Evolutionary conservation across 2,888 invertebrate species (phyloP), one percentile per base, ranked within the genome.

Genomic region (Dryococelus australis): DNA sequence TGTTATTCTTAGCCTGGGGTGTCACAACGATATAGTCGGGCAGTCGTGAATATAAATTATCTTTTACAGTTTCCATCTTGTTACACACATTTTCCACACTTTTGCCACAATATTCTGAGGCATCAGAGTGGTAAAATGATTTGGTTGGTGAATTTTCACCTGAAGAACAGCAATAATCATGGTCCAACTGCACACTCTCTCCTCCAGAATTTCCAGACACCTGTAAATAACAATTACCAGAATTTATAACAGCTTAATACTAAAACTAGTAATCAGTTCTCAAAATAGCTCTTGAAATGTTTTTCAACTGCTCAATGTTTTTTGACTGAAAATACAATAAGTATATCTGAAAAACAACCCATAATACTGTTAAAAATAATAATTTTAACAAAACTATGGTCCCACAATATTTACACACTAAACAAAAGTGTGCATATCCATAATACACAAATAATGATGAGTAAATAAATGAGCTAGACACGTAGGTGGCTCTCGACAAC

Each of bases 111-210:
- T 89, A 89, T 24, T 89, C 89, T 53, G 88, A 87, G 27, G 89
- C 89, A 85, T 89, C 88, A 16, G 89, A 89, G 86, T 89, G 88
- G 85, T 89, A 90, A 86, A 89, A 90, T 47, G 88, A 89, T 5
- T 85, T 86, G 43, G 89, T 87, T 27, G 89, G 88, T 24, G 87
- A 87, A 43, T 87, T 86, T 24, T 88, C 87, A 20, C 35, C 78
- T 27, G 86, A 78, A 26, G 88, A 86, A 8, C 90, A 87, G 90
- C 95, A 95, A 90, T 95, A 95, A 91, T 94, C 94, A 90, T 95
- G 95, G 91, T 95, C 95, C 88, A 94, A 90, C 79, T 93, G 93
- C 13, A 94, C 91, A 20, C 91, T 92, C 90, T 93, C 90, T 89
- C 91, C 90, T 88, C 89, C 43, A 20, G 84, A 84, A 20, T 81